Conservation (phyloP, 1,140 invertebrate genomes). For the Brachystomella parvula region DNA sequence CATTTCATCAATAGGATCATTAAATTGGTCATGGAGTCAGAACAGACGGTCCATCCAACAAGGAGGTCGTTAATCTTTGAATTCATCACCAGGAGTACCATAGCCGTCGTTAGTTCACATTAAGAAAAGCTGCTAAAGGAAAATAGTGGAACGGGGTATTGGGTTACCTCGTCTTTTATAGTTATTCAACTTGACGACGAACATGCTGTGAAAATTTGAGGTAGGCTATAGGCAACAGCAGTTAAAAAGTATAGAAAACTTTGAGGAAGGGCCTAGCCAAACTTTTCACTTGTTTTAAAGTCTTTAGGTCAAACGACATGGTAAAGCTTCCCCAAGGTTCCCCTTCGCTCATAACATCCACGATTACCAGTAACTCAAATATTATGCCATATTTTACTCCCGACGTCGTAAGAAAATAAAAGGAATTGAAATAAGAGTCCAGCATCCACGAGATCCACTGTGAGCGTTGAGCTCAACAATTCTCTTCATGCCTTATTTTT, state of each 20-base stretch:
- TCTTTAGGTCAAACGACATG: not conserved
- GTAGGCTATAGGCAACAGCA: too few species aligned
- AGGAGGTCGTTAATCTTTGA: not conserved
- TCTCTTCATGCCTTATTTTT: not conserved
- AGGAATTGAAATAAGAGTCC: not conserved
- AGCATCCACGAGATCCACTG: too few species aligned
- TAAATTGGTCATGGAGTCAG: not conserved
- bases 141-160: not conserved
- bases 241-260: not conserved
- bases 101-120: too few species aligned
- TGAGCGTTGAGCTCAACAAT: too few species aligned
- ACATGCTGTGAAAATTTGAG: not conserved
- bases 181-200: not conserved
- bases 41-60: not conserved
- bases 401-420: not conserved
- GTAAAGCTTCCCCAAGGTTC: not conserved
- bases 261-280: constrained; percentile 5
- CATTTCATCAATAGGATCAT: not conserved
- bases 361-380: not conserved
- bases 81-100: not conserved
- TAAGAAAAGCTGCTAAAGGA: not conserved
- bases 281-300: not conserved
- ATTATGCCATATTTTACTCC: constrained; percentile 4
- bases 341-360: not conserved
- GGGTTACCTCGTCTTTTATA: not conserved